Base-by-base conservation (phyloP, 2,888 invertebrate species). In the Drosophila infuscata region DNA sequence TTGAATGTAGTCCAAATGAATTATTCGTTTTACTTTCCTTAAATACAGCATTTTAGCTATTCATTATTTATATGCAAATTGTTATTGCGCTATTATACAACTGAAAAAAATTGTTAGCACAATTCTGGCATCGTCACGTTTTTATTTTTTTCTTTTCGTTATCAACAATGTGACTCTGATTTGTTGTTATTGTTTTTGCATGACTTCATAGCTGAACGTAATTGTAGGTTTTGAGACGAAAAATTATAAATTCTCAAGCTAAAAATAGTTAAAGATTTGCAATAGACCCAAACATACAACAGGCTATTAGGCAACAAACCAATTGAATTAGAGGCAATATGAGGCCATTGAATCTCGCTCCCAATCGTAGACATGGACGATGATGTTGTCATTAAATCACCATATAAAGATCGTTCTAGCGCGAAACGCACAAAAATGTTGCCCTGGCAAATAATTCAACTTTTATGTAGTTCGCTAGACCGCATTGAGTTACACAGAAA, bases 181-280 rank as follows among this genome's bases (percentile, higher is more conserved):
- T 77, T 68, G 30, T 49, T 57, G 51, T 66, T 43, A 30, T 36
- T 41, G 4, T 54, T 36, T n/a, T 68, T 59, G 71, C 57, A 80
- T 89, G 84, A 85, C 73, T 77, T 86, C 82, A 87, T 77, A 74
- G 61, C 59, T 65, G 8, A 20, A 58, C 75, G 77, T 87, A 79
- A 74, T 65, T 62, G 61, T 51, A 72, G 76, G 53, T 68, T 66
- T 51, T 36, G n/a, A 36, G 29, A 36, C 58, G 54, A 58, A 33
- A 52, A 71, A 49, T 49, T 17, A 49, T 49, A 30, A 5, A 4
- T 68, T 61, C 49, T 38, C 15, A 8, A 49, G 48, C 73, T 81
- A 81, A 64, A 81, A 66, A 79, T 79, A 83, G 67, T 49, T 17
- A 20, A n/a, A 25, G 8, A 5, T 33, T 54, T 53, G 41, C 4